phyloP scores from a whole-genome alignment of 2,797 vertebrate species.

The Onychomys arenicola region DNA sequence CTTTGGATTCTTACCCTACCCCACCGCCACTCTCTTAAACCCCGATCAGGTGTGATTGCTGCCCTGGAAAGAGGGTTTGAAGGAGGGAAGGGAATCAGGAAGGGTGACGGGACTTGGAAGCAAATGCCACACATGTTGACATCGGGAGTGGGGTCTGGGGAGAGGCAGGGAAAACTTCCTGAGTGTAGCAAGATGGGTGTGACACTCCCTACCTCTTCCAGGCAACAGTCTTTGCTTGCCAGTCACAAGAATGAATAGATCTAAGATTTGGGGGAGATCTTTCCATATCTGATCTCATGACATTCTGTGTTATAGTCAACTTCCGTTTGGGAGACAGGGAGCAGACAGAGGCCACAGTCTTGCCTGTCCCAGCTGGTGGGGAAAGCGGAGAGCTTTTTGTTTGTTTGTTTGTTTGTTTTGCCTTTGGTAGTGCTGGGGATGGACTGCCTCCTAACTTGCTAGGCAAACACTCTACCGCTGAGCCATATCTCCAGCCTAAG shows the following conservation, averaged over 20 bases:
- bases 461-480: neutral
- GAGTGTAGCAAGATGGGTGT: conserved; percentile 3
- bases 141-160: conserved; percentile 22
- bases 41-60: neutral
- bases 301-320: neutral
- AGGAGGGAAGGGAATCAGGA: neutral
- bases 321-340: neutral
- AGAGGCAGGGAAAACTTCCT: neutral
- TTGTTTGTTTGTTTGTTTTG: neutral
- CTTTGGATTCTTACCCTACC: conserved; percentile 25
- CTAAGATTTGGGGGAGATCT: conserved; percentile 39
- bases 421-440: neutral
- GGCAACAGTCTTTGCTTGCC: neutral
- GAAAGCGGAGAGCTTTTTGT: neutral
- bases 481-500: too few species aligned
- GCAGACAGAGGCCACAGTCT: conserved; percentile 16
- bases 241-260: conserved; percentile 2
- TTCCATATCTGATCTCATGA: neutral
- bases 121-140: neutral
- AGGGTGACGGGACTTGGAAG: conserved; percentile 8
- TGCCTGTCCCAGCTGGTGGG: neutral
- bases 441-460: neutral
- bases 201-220: neutral
- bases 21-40: neutral
- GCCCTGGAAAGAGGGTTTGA: neutral